Base-by-base conservation (phyloP, 1,140 invertebrate species). In the Yoshiicerus persimilis region DNA sequence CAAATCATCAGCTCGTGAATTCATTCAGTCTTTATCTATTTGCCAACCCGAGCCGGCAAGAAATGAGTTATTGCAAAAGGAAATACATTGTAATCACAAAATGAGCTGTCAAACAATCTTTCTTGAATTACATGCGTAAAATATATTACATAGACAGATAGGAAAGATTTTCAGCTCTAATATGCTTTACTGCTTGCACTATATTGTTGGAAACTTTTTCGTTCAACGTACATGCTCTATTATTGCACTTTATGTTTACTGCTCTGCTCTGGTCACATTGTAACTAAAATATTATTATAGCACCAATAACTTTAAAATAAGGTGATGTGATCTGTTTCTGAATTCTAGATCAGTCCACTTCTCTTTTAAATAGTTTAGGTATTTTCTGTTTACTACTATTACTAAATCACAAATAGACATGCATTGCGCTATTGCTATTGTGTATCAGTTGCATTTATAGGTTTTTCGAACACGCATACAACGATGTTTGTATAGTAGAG, bases 1-100 rank as follows among this genome's bases (percentile, higher is more conserved):
- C 75, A 80, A 80, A 80, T 80, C 75, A 80, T 80, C 75, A 80
- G 75, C 75, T 80, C 75, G 75, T 80, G 75, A 80, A 80, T 80
- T 80, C 75, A 80, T 20, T 32, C 75, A 80, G 13, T 80, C 75
- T 80, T 80, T 80, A 80, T 80, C 75, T 80, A 8, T n/a, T 80
- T 80, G 75, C 75, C 75, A 80, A 80, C 32, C 30, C 70, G 75
- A 80, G 75, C 75, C 34, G 75, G 75, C 75, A 20, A 80, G 75
- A 80, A 80, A 80, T 80, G 75, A 80, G 34, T 80, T 80, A 80
- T 80, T 80, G 75, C 75, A 80, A 80, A 80, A 80, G 75, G 75
- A 80, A 80, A 80, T 38, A 38, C 75, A 80, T 80, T 80, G 75
- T 80, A 36, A 38, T 80, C 34, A 8, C 20, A 38, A 80, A 38